phyloP scores from a whole-genome alignment of 2,797 vertebrate species.

The Chanos chanos region DNA sequence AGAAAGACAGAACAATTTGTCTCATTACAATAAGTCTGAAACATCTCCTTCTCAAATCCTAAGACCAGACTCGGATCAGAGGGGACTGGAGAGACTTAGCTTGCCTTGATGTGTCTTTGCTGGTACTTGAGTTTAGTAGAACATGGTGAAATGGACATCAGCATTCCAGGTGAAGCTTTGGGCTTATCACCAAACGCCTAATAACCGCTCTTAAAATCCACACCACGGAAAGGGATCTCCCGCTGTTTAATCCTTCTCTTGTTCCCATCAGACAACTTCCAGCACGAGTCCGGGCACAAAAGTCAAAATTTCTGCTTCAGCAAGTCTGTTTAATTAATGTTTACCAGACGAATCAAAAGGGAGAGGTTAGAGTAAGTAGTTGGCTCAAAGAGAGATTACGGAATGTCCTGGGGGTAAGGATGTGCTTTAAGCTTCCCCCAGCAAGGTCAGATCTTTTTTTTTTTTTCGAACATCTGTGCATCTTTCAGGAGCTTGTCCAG shows the following conservation, averaged over 20 bases:
- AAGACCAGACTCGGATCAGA: no score
- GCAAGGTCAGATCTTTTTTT: conserved; percentile 25
- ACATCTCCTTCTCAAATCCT: no score
- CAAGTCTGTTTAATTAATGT: conserved; percentile 30
- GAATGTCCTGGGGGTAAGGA: background rate
- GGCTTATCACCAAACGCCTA: conserved; percentile 29
- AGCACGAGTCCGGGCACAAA: background rate
- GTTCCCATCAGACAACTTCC: conserved; percentile 10
- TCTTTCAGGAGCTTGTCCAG: no score
- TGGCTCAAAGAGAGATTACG: background rate
- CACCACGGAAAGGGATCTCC: conserved; percentile 14
- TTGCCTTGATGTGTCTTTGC: no score
- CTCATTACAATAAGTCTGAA: no score
- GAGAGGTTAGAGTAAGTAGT: background rate
- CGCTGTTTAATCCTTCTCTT: conserved; percentile 2
- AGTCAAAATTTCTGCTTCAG: background rate
- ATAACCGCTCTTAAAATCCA: conserved; percentile 28
- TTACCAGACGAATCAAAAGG: conserved; percentile 17
- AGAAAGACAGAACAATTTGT: no score
- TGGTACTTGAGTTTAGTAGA: no score
- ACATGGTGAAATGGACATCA: conserved; percentile 8
- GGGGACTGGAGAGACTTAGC: no score
- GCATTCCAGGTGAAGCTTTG: conserved; percentile 13
- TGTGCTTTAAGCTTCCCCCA: conserved; percentile 33
- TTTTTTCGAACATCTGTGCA: no score